Conservation (phyloP, 2,888 invertebrate genomes). For the Leuctra nigra region DNA sequence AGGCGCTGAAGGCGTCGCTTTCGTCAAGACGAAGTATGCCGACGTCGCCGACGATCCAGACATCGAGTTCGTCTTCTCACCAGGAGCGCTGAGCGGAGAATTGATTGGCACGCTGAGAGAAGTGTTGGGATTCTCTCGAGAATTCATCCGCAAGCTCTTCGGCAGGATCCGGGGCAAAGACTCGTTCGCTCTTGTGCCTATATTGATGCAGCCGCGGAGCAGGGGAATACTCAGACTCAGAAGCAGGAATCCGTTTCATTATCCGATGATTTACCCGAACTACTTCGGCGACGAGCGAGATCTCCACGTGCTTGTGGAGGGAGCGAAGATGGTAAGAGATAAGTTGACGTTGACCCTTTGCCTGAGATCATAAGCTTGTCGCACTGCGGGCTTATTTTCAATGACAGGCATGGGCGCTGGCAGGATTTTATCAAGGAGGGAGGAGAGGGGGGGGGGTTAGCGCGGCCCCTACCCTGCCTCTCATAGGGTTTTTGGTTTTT, state of each 20-base stretch:
- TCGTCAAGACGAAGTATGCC: conserved; percentile 41
- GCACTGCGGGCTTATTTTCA: too few relatives aligned
- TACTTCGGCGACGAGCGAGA: conserved; percentile 68
- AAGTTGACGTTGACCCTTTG: background rate
- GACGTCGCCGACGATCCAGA: conserved; percentile 54
- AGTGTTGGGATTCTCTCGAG: conserved; percentile 43
- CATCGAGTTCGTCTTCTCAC: conserved; percentile 72
- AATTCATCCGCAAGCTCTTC: conserved; percentile 52
- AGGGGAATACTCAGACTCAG: conserved; percentile 61
- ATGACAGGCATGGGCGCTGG: too few relatives aligned
- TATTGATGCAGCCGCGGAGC: conserved; percentile 67
- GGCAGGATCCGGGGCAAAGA: conserved; percentile 45
- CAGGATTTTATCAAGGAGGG: too few relatives aligned
- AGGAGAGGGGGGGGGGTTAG: too few relatives aligned
- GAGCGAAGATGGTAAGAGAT: conserved; percentile 57
- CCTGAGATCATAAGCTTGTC: too few relatives aligned
- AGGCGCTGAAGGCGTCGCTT: conserved; percentile 43
- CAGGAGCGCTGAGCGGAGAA: conserved; percentile 70
- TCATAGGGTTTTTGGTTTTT: too few relatives aligned
- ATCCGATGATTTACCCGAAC: conserved; percentile 74
- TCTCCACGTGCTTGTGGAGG: conserved; percentile 63
- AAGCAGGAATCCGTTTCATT: conserved; percentile 63
- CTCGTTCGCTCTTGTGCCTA: conserved; percentile 64
- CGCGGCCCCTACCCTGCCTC: too few relatives aligned
- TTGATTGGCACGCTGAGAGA: conserved; percentile 47